A percentile compares a stretch with the other conserved stretches of the same genome.
These are phyloP conservation scores for Excalfactoria chinensis DNA, from an alignment of 2,113 vertebrate genomes.

Conservation along the genomic window DNA sequence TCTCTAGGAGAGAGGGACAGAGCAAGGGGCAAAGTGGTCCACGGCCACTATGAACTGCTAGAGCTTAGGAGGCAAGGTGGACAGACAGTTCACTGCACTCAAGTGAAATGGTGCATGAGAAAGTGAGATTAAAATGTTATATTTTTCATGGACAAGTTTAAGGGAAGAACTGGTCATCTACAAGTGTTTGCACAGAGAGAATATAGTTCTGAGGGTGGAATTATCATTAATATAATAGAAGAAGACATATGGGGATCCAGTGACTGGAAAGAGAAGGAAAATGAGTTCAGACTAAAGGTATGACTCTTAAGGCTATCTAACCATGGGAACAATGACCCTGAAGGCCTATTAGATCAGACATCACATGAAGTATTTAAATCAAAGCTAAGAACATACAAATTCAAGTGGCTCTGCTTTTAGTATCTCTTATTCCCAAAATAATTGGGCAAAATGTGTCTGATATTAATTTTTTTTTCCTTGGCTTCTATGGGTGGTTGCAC, in stretches of 20 bases:
- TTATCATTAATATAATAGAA: background rate
- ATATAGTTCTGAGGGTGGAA: background rate
- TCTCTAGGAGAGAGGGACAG: background rate
- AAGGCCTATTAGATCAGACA: background rate
- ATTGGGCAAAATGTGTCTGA: background rate
- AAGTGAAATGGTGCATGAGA: background rate
- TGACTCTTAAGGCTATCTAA: background rate
- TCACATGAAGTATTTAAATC: background rate
- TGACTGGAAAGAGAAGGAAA: background rate
- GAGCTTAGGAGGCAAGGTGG: background rate
- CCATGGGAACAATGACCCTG: background rate
- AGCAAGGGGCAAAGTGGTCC: accelerated
- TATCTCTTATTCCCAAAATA: background rate
- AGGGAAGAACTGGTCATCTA: background rate
- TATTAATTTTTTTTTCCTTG: background rate
- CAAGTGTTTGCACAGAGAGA: background rate
- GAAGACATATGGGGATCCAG: background rate
- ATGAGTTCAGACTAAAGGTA: background rate
- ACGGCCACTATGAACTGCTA: background rate
- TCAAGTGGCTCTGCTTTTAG: background rate
- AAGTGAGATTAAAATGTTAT: background rate
- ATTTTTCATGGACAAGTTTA: background rate
- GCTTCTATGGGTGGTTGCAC: background rate
- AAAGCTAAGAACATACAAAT: background rate
- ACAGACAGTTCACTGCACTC: background rate